Evolutionary conservation across 2,113 vertebrate species (phyloP).

Genomic region (Seriola dumerili): DNA sequence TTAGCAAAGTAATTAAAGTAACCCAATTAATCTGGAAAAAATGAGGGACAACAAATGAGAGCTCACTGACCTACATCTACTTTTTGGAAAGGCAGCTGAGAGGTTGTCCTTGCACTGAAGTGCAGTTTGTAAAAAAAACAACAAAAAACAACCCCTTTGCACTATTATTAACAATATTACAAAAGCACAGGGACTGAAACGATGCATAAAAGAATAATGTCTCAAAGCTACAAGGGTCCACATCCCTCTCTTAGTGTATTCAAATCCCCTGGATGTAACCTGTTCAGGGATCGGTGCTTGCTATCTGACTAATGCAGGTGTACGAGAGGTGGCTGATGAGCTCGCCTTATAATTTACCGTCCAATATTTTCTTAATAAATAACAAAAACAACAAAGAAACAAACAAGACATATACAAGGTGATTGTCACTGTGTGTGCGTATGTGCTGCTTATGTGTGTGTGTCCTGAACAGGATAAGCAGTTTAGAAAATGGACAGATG

Average conservation of each 20-base stretch:
- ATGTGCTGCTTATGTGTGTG: neutral
- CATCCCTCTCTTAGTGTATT: slow-evolving; percentile 24
- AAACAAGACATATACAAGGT: neutral
- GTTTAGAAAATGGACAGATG: slow-evolving; percentile 7
- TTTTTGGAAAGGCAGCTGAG: neutral
- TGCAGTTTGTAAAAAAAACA: neutral
- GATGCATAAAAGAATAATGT: slow-evolving; percentile 24
- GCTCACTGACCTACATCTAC: slow-evolving; percentile 16
- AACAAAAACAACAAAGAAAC: slow-evolving; percentile 13
- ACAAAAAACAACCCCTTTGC: neutral
- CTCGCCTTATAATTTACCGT: slow-evolving; percentile 25
- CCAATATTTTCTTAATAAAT: slow-evolving; percentile 16
- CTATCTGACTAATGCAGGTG: slow-evolving; percentile 18
- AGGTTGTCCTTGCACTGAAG: neutral
- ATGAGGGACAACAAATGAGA: neutral
- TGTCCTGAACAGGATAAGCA: slow-evolving; percentile 7
- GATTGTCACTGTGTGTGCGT: neutral
- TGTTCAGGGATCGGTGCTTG: slow-evolving; percentile 37
- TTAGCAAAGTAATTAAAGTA: neutral
- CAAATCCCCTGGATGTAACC: neutral
- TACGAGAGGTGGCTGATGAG: slow-evolving; percentile 32
- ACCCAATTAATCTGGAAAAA: neutral
- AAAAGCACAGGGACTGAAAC: neutral
- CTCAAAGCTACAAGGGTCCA: slow-evolving; percentile 5
- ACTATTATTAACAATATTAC: slow-evolving; percentile 17